Percentiles rank a stretch among this genome's conserved stretches.
Evolutionary conservation across 2,888 invertebrate species (phyloP).

Genomic region (Ametastegia equiseti): DNA sequence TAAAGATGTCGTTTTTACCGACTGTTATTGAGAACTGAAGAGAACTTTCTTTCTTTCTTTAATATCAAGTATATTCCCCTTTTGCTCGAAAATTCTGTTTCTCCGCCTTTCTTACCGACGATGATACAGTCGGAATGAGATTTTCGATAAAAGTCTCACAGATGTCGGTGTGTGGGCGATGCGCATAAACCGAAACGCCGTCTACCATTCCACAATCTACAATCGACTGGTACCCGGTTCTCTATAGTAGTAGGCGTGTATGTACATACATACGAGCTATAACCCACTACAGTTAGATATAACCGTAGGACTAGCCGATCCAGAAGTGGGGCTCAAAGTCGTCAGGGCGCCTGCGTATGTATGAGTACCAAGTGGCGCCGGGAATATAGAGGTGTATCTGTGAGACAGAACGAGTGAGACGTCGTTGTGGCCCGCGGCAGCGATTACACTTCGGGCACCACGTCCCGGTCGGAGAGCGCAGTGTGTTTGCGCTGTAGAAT

Average conservation of each 20-base stretch:
- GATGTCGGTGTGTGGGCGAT: slow-evolving; percentile 1
- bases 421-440: slow-evolving; percentile 48
- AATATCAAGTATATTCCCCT: not conserved
- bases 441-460: slow-evolving; percentile 46
- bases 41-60: too few species aligned
- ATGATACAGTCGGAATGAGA: too few species aligned
- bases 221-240: slow-evolving; percentile 10
- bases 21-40: too few species aligned
- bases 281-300: not conserved
- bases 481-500: slow-evolving; percentile 48
- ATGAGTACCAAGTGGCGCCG: slow-evolving; percentile 23
- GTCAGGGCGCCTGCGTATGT: slow-evolving; percentile 17
- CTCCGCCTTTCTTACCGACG: not conserved
- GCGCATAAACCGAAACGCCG: not conserved
- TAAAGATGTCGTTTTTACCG: too few species aligned
- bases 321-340: not conserved
- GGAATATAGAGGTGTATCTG: slow-evolving; percentile 8
- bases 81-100: too few species aligned
- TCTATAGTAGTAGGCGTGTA: not conserved
- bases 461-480: slow-evolving; percentile 48
- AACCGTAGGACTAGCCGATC: too few species aligned
- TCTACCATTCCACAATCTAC: not conserved
- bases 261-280: not conserved
- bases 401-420: slow-evolving; percentile 25
- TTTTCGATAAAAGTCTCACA: not conserved